These are phyloP conservation scores for Actinernus sp. DNA, from an alignment of 92 coral and sea anemone species.

Conservation along the genomic window DNA sequence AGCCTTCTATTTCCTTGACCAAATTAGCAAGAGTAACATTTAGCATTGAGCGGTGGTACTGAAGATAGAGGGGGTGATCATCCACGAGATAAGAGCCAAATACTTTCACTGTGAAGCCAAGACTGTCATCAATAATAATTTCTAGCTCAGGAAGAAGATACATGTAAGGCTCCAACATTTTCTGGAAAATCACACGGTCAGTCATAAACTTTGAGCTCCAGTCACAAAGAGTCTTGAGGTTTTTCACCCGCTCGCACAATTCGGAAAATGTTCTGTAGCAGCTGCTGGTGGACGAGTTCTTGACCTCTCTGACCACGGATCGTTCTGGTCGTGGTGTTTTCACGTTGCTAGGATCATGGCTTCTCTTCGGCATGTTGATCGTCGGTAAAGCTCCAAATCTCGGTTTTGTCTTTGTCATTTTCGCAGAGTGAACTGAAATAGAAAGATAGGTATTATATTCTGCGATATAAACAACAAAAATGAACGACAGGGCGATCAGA, in stretches of 20 bases:
- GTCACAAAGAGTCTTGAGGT: slow-evolving; percentile 50
- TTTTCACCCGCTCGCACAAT: slow-evolving; percentile 35
- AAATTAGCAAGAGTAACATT: slow-evolving; percentile 48
- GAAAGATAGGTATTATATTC: background rate
- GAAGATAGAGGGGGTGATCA: slow-evolving; percentile 46
- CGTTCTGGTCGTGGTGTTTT: slow-evolving; percentile 46
- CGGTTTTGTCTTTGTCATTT: slow-evolving; percentile 21
- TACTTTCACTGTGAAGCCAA: slow-evolving; percentile 59
- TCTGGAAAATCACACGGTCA: slow-evolving; percentile 43
- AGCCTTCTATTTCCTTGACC: slow-evolving; percentile 37
- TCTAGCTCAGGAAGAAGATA: slow-evolving; percentile 56
- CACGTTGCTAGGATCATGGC: slow-evolving; percentile 35
- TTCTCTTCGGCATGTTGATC: slow-evolving; percentile 42
- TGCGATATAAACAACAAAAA: too few relatives aligned
- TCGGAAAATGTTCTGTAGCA: slow-evolving; percentile 56
- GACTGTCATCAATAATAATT: slow-evolving; percentile 63
- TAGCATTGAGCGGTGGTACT: slow-evolving; percentile 24
- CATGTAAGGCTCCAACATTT: slow-evolving; percentile 22
- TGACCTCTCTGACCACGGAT: slow-evolving; percentile 41
- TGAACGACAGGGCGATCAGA: too few relatives aligned
- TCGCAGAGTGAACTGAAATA: slow-evolving; percentile 27
- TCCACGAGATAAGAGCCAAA: slow-evolving; percentile 51
- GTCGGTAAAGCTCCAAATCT: slow-evolving; percentile 46
- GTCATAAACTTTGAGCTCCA: slow-evolving; percentile 33
- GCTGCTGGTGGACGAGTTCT: slow-evolving; percentile 15